A percentile compares a stretch with the other conserved stretches of the same genome.
Conservation (phyloP, 2,113 vertebrate species). For the Geococcyx californianus region DNA sequence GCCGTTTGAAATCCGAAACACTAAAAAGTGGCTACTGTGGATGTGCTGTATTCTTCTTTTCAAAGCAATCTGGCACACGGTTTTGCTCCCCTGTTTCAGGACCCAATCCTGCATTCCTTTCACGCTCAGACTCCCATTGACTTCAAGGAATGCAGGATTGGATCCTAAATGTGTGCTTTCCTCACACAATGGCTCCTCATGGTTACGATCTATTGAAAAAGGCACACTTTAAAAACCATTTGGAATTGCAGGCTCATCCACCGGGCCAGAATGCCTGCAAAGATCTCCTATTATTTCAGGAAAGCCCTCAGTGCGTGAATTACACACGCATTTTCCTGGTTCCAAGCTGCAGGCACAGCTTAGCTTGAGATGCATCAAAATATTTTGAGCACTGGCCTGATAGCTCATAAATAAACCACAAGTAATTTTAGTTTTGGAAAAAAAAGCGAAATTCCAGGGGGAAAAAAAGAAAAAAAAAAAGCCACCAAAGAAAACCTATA, state of each 20-base stretch:
- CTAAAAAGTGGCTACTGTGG: slow-evolving; percentile 60
- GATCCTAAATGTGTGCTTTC: slow-evolving; percentile 64
- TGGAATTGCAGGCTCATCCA: slow-evolving; percentile 55
- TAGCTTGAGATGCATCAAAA: slow-evolving; percentile 58
- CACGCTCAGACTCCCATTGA: slow-evolving; percentile 65
- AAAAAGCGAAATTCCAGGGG: neutral
- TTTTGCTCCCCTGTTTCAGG: slow-evolving; percentile 50
- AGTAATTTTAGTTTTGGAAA: neutral
- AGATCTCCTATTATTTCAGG: slow-evolving; percentile 38
- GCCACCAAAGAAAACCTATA: neutral
- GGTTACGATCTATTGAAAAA: slow-evolving; percentile 58
- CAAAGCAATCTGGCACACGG: slow-evolving; percentile 59
- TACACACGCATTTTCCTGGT: neutral
- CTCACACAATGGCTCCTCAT: slow-evolving; percentile 56
- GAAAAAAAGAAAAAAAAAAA: neutral
- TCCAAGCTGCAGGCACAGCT: slow-evolving; percentile 20
- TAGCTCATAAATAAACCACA: slow-evolving; percentile 27
- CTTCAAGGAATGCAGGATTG: slow-evolving; percentile 64
- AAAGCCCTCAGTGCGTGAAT: slow-evolving; percentile 9
- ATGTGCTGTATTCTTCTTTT: slow-evolving; percentile 63
- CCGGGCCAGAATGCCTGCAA: slow-evolving; percentile 47
- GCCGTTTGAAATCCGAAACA: slow-evolving; percentile 65
- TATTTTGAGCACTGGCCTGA: slow-evolving; percentile 42
- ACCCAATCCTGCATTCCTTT: slow-evolving; percentile 66
- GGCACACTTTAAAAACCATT: slow-evolving; percentile 64